A percentile compares a stretch with the other conserved stretches of the same genome.
Conservation (phyloP, 2,888 invertebrate genomes). For the Xestia xanthographa region DNA sequence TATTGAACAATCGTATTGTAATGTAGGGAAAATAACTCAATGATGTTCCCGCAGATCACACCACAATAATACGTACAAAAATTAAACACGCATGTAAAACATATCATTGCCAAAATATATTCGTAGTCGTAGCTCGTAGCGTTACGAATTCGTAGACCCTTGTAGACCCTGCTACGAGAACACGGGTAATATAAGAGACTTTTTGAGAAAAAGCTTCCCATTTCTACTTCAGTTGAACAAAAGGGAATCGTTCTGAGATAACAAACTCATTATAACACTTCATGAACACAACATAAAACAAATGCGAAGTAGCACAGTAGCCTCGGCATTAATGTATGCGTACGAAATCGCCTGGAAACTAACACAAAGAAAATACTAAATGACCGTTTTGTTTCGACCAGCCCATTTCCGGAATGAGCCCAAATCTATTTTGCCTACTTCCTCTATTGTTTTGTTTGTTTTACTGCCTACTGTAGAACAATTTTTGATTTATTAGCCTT, state of each 20-base stretch:
- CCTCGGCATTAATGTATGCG: constrained; percentile 58
- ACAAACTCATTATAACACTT: constrained; percentile 46
- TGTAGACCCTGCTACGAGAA: constrained; percentile 16
- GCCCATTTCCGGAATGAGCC: constrained; percentile 66
- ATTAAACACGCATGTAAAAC: neutral
- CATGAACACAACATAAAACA: constrained; percentile 38
- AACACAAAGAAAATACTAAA: constrained; percentile 66
- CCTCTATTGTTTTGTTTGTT: constrained; percentile 57
- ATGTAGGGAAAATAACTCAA: neutral
- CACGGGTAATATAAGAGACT: neutral
- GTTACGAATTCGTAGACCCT: constrained; percentile 33
- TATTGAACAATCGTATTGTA: neutral
- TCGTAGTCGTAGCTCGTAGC: constrained; percentile 5
- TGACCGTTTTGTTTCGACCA: constrained; percentile 70
- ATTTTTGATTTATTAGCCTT: constrained; percentile 64
- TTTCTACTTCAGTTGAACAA: constrained; percentile 31
- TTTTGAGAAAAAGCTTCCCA: neutral
- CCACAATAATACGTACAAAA: constrained; percentile 4
- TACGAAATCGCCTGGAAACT: constrained; percentile 52
- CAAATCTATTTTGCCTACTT: constrained; percentile 59
- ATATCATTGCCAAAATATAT: neutral
- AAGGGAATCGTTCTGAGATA: constrained; percentile 38
- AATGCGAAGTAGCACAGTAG: constrained; percentile 3
- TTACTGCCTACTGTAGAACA: constrained; percentile 47
- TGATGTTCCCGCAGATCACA: neutral